Conservation (phyloP, 2,797 vertebrate genomes). For the Sebastes nivosus region DNA sequence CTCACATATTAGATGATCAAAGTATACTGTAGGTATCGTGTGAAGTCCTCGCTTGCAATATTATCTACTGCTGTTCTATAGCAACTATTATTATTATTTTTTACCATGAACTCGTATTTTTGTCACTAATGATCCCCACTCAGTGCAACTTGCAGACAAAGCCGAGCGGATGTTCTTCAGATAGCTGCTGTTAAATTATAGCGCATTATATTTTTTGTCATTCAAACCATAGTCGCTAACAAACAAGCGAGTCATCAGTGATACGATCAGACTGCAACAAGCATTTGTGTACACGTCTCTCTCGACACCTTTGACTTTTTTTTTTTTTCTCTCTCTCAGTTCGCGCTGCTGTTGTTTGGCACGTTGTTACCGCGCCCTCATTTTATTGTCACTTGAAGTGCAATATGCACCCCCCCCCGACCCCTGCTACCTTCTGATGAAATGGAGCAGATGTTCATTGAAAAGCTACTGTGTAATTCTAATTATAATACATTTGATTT, state of each 20-base stretch:
- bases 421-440: conserved; percentile 1
- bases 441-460: conserved; percentile 53
- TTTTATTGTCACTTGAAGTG: conserved; percentile 25
- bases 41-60: neutral
- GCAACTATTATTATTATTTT: neutral
- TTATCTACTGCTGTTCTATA: neutral
- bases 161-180: conserved; percentile 44
- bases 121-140: conserved; percentile 45
- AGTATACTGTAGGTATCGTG: neutral
- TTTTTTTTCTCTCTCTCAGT: neutral
- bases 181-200: conserved; percentile 41
- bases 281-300: conserved; percentile 4
- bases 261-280: conserved; percentile 5
- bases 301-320: conserved; percentile 25
- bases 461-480: conserved; percentile 39
- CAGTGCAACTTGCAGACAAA: conserved; percentile 33
- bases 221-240: conserved; percentile 26
- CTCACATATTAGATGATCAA: neutral
- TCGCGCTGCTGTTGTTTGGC: conserved; percentile 24
- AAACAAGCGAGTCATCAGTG: conserved; percentile 20
- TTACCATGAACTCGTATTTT: conserved; percentile 9
- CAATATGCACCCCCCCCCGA: conserved; percentile 7
- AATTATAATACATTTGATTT: conserved; percentile 11
- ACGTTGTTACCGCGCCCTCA: conserved; percentile 6
- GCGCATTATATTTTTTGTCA: conserved; percentile 26